phyloP scores from a whole-genome alignment of 2,888 invertebrate genomes.

The Tinea trinotella region DNA sequence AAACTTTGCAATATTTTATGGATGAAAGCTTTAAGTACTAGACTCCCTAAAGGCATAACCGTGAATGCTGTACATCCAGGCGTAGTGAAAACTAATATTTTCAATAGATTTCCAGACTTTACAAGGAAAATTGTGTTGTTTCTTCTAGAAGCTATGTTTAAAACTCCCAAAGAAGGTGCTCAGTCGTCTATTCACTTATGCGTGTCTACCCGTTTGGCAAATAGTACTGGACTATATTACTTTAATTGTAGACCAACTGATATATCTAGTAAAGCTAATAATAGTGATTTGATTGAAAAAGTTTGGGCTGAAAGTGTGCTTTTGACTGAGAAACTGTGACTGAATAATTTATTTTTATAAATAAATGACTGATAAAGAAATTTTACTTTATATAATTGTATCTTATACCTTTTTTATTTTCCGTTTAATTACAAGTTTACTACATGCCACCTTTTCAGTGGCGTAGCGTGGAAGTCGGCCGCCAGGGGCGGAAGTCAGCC shows the following conservation, averaged over 20 bases:
- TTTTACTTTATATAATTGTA: too few relatives aligned
- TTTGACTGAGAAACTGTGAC: constrained; percentile 29
- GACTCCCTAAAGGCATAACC: constrained; percentile 71
- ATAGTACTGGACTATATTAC: constrained; percentile 82
- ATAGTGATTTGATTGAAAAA: constrained; percentile 78
- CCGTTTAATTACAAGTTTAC: too few relatives aligned
- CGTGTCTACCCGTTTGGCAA: constrained; percentile 78
- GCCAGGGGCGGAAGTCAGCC: too few relatives aligned
- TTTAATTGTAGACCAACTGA: constrained; percentile 78
- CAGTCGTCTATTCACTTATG: constrained; percentile 83
- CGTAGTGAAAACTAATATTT: constrained; percentile 83
- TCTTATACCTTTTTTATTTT: too few relatives aligned
- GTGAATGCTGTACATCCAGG: constrained; percentile 90
- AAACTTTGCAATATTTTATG: constrained; percentile 55
- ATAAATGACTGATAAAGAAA: too few relatives aligned
- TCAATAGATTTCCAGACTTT: constrained; percentile 68
- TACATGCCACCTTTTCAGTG: too few relatives aligned
- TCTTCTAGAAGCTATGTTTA: constrained; percentile 75
- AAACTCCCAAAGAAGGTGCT: constrained; percentile 81
- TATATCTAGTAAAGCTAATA: constrained; percentile 67
- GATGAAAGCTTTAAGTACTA: constrained; percentile 49
- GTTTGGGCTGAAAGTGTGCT: constrained; percentile 77
- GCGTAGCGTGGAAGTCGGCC: too few relatives aligned
- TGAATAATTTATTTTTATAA: too few relatives aligned
- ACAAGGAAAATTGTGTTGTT: constrained; percentile 60